Conservation (phyloP, 2,113 vertebrate genomes). For the Takifugu bimaculatus region DNA sequence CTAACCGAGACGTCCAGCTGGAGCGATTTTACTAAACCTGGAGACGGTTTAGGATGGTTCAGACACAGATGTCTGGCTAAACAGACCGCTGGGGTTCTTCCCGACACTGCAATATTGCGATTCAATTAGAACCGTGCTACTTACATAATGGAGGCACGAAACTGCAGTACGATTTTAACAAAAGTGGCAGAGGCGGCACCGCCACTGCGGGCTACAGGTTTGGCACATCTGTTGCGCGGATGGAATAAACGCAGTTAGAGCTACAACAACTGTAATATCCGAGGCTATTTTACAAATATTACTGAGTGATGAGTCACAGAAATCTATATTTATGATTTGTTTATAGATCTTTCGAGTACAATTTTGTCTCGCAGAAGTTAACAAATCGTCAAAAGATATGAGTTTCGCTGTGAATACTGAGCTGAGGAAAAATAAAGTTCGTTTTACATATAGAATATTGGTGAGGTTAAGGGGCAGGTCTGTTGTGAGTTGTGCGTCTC, state of each 20-base stretch:
- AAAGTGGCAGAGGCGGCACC: conserved; percentile 12
- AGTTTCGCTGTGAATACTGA: too few species aligned
- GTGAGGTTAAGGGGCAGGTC: conserved; percentile 1
- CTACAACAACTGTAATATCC: neutral
- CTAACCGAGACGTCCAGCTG: conserved; percentile 51
- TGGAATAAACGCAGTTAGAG: neutral
- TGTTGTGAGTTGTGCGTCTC: conserved; percentile 44
- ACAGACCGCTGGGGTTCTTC: conserved; percentile 12
- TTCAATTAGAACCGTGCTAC: conserved; percentile 27
- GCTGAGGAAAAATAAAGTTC: too few species aligned
- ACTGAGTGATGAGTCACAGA: too few species aligned
- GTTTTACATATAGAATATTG: too few species aligned
- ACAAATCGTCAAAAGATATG: too few species aligned
- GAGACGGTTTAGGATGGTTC: conserved; percentile 40
- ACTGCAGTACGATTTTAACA: conserved; percentile 11
- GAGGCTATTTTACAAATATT: too few species aligned
- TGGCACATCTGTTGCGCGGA: conserved; percentile 51
- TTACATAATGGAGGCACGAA: conserved; percentile 27
- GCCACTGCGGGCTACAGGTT: conserved; percentile 48
- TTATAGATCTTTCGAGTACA: too few species aligned
- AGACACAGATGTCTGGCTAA: conserved; percentile 56
- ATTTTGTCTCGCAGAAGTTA: too few species aligned
- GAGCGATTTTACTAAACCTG: conserved; percentile 58
- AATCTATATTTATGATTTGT: too few species aligned
- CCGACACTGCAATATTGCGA: conserved; percentile 32